Evolutionary conservation across 2,113 vertebrate genomes (phyloP), one percentile per base, ranked within the genome.

Genomic region (Alethe castanea): DNA sequence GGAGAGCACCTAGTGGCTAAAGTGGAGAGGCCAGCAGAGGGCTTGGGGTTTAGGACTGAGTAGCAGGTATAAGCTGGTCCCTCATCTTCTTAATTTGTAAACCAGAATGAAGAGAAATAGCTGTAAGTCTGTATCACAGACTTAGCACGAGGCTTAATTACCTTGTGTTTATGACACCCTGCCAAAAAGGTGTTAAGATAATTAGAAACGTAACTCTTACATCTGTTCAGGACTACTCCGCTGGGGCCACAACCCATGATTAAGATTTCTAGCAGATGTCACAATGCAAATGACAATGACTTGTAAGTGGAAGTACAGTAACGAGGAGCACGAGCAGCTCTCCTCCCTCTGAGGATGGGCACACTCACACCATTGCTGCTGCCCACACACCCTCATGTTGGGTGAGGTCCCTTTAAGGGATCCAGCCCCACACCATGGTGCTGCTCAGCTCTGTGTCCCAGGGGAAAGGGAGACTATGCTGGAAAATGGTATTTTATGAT

Each of bases 291-390:
- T 57, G 35, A 53, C 1, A 0, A 65, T 5, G 11, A 6, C 50
- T 70, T 59, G n/a, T 44, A 62, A 86, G 42, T 22, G 25, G 54
- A 35, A 77, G 54, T 8, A 44, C 16, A 31, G n/a, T 33, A 65
- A 61, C 0, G 1, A 91, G 76, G 45, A 77, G 36, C 36, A 73
- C 0, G 1, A 64, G 48, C 3, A 5, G 48, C 53, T 73, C 56
- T 86, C 22, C 28, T 70, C 28, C 25, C 26, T 70, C 44, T 52
- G 59, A 26, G 60, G 67, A 60, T 26, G 73, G 40, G 31, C 20
- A 66, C 0, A 0, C 12, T 52, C 15, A 12, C 2, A 0, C 50
- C 10, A 1, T 79, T 0, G 0, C 40, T 57, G n/a, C 31, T 73
- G 67, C 71, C 74, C 44, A 1, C 22, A 10, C 2, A 1, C 8